These are phyloP conservation scores for Caerostris darwini DNA, from an alignment of 1,140 invertebrate genomes.

Conservation along the genomic window DNA sequence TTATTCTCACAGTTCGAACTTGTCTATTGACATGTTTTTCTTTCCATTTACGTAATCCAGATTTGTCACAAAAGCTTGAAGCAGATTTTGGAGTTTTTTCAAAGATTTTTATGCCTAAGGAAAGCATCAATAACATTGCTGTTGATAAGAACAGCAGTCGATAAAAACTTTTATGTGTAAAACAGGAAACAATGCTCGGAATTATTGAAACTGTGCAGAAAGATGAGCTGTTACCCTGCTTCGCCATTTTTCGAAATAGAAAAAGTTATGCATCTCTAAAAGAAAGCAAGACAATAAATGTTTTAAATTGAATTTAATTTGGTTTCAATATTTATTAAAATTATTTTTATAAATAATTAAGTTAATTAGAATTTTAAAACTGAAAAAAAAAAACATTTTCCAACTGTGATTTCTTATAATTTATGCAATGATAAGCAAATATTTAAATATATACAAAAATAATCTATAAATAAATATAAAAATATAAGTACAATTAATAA, in stretches of 20 bases:
- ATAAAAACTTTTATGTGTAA: background rate
- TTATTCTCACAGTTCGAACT: constrained; percentile 27
- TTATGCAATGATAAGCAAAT: too few relatives aligned
- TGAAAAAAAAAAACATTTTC: too few relatives aligned
- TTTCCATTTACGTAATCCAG: background rate
- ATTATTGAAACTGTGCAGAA: background rate
- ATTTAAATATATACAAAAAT: too few relatives aligned
- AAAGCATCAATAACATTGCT: background rate
- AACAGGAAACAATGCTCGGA: background rate
- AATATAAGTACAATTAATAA: too few relatives aligned
- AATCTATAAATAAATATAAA: too few relatives aligned
- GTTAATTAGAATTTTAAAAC: too few relatives aligned
- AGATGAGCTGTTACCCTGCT: background rate
- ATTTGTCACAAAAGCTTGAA: background rate
- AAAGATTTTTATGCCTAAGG: background rate
- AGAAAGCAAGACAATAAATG: background rate
- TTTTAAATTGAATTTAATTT: too few relatives aligned
- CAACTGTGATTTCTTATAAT: too few relatives aligned
- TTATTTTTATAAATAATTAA: too few relatives aligned
- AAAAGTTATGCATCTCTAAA: constrained; percentile 4
- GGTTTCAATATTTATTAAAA: too few relatives aligned
- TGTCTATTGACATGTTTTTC: constrained; percentile 20
- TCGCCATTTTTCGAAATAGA: background rate
- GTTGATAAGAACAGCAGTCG: background rate
- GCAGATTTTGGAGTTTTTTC: background rate